phyloP scores from a whole-genome alignment of 2,888 invertebrate species.

The Phorcus lineatus region DNA sequence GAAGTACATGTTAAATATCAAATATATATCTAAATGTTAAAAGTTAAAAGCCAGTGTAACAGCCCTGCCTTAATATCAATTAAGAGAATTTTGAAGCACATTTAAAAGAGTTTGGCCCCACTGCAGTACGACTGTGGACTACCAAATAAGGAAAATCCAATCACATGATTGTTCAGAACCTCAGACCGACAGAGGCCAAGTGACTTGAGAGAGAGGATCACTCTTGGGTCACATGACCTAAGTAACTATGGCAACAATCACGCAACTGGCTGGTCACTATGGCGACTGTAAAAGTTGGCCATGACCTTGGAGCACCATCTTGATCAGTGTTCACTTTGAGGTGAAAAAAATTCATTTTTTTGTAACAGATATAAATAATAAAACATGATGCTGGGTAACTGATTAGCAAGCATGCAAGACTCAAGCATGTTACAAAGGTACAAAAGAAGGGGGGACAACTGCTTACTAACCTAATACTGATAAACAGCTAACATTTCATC shows the following conservation, averaged over 20 bases:
- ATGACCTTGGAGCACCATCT: constrained; percentile 8
- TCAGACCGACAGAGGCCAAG: neutral
- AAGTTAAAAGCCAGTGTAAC: too few species aligned
- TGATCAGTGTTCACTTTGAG: constrained; percentile 15
- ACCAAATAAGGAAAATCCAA: constrained; percentile 11
- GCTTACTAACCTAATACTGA: neutral
- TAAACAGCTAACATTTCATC: neutral
- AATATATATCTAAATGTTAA: too few species aligned
- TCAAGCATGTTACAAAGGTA: neutral
- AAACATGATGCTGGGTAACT: neutral
- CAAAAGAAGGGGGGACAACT: neutral
- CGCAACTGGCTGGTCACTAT: constrained; percentile 1
- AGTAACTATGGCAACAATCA: neutral
- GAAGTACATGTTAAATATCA: too few species aligned
- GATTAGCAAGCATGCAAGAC: neutral
- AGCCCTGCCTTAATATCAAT: neutral
- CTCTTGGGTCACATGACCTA: neutral
- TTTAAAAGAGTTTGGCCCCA: constrained; percentile 12
- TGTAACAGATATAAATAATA: constrained; percentile 13
- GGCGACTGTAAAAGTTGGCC: neutral
- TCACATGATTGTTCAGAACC: neutral
- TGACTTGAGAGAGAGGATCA: neutral
- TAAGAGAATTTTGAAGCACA: constrained; percentile 3
- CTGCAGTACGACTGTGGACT: constrained; percentile 2
- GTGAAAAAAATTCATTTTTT: neutral